Evolutionary conservation across 2,888 invertebrate species (phyloP), one percentile per base, ranked within the genome.

Genomic region (Drosophila fungiperda): DNA sequence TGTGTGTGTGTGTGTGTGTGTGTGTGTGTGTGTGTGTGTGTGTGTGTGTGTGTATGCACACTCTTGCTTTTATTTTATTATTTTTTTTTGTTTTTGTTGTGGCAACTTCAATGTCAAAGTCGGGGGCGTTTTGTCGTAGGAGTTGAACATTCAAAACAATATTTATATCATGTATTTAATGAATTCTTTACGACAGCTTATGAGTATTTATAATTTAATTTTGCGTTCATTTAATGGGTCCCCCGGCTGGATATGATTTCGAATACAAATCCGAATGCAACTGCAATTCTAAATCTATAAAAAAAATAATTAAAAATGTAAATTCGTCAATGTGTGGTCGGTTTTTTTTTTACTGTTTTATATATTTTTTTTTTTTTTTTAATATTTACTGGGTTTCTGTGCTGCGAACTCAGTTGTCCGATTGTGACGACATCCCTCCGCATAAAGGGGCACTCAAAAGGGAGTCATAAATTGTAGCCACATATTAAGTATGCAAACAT

Each of bases 31-130:
- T n/a, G n/a, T n/a, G n/a, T n/a, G n/a, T n/a, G 15, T 35, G 9
- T 50, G 33, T 33, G 12, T 52, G 40, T 35, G 48, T 49, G 36
- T 32, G 36, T 38, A 23, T 57, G 66, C 2, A 36, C 50, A 68
- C 76, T 73, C 33, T 70, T 75, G 49, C 40, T 49, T 54, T 49
- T 66, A 42, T 36, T 66, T 55, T 35, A 42, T 63, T 63, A 33
- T 40, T 50, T 36, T 63, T 35, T 45, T 40, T 38, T 26, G 60
- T 57, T 29, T 32, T 70, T 67, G 55, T 29, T 67, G 38, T 67
- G 40, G 49, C 50, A 70, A 76, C 83, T 80, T 80, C 82, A 82
- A 85, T 82, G 82, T 82, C 83, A 82, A 82, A 82, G 86, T 82
- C 82, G 85, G 76, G 79, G 85, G 85, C 82, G 85, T 77, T 54